A percentile compares a stretch with the other conserved stretches of the same genome.
Evolutionary conservation across 30 jellyfish, hydroid and myxozoan species (phyloP).

Genomic region (Turritopsis rubra): DNA sequence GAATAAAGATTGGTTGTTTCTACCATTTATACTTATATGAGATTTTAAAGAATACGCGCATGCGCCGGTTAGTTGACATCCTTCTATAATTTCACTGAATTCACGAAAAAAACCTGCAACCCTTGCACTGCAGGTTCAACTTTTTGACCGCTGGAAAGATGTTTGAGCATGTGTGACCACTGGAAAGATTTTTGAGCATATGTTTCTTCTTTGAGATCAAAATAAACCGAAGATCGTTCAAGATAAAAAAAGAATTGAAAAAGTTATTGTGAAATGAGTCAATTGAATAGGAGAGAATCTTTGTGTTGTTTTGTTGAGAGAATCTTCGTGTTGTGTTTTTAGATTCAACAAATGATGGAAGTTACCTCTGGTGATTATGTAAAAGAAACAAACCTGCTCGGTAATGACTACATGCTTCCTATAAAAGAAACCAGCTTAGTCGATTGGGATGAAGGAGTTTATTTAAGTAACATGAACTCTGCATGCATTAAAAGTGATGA

Average conservation of each 20-base stretch:
- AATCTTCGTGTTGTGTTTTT: not conserved
- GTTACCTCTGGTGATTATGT: conserved; percentile 7
- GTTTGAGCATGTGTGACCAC: not conserved
- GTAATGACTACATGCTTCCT: not conserved
- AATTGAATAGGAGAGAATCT: too few species aligned
- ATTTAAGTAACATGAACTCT: not conserved
- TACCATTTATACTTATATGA: too few species aligned
- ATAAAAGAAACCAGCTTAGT: not conserved
- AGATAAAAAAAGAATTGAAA: too few species aligned
- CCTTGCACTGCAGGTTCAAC: not conserved
- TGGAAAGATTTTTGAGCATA: not conserved
- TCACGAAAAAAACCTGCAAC: too few species aligned
- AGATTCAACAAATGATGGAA: conserved; percentile 1
- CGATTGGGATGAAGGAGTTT: conserved; percentile 5
- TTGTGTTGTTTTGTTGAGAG: too few species aligned
- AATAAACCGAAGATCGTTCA: too few species aligned
- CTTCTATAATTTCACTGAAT: not conserved
- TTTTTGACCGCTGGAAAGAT: too few species aligned
- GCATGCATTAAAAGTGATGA: not conserved
- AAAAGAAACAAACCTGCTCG: not conserved
- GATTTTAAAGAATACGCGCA: too few species aligned
- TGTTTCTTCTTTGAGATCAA: too few species aligned
- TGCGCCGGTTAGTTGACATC: too few species aligned
- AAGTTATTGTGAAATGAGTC: too few species aligned
- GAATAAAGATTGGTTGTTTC: not conserved